Base-by-base conservation (phyloP, 1,140 invertebrate species). In the Drosophila kohkoa region DNA sequence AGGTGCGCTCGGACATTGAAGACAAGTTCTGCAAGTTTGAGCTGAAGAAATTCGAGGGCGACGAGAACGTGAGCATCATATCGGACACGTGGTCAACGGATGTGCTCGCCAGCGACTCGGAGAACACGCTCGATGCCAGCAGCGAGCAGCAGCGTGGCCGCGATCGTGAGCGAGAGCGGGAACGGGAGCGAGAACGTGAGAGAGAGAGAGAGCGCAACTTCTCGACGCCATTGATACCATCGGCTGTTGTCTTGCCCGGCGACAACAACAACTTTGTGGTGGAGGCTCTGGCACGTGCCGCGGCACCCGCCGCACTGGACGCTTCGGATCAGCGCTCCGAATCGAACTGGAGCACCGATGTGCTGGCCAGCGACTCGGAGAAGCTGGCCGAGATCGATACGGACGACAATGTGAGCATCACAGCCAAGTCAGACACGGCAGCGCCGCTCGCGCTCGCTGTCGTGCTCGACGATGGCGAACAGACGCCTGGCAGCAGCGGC, bases 1-100 rank as follows among this genome's bases (percentile, higher is more conserved):
- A 97, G 92, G 96, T 95, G 25, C 94, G 96, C 5, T 97, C 96
- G 67, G 98, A 99, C 90, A 98, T 99, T 64, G 98, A 99, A 82
- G 99, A 99, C 73, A 98, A 99, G 93, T 99, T 99, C 95, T 99
- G 98, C 86, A 99, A 99, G 93, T 99, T 99, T 93, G 98, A 99
- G 91, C 98, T 99, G 35, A 98, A 97, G 92, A 97, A 97, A 87
- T 93, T 97, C 35, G 96, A 97, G 94, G 96, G 96, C 1, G 98
- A 99, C 92, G 98, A 99, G 93, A 98, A 98, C 1, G 95, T 98
- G 78, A 99, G 98, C 15, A 96, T 99, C 82, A 98, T 99, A 51
- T 98, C 98, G 71, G 98, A 99, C 92, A 99, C 98, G 1, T 99
- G 98, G 98, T 98, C 97, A 65, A 99, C 98, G 1, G 98, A 99